phyloP scores from a whole-genome alignment of 2,888 invertebrate species.

The Plusia festucae region DNA sequence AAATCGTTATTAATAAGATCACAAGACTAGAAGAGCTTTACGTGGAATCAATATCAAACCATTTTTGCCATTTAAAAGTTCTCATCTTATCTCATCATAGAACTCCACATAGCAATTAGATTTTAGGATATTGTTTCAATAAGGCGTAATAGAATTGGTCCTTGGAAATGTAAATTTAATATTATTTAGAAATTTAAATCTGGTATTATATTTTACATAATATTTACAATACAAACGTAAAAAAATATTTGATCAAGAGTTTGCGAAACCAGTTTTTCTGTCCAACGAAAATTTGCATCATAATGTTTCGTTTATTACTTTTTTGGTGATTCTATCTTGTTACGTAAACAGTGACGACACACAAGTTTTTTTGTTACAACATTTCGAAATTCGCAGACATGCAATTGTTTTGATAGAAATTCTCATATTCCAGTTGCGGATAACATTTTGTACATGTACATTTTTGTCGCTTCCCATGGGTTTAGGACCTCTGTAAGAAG shows the following conservation, averaged over 20 bases:
- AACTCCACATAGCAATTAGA: background rate
- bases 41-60: background rate
- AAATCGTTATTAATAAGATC: background rate
- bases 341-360: slow-evolving; percentile 14
- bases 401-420: background rate
- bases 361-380: background rate
- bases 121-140: background rate
- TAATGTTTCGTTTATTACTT: slow-evolving; percentile 16
- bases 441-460: slow-evolving; percentile 2
- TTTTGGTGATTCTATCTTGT: slow-evolving; percentile 28
- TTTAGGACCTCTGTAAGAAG: background rate
- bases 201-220: background rate
- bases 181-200: background rate
- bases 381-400: background rate
- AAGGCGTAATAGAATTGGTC: background rate
- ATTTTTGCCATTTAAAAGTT: background rate
- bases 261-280: slow-evolving; percentile 17
- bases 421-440: background rate
- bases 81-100: background rate
- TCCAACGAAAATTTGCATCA: slow-evolving; percentile 33
- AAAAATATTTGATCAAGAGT: slow-evolving; percentile 9
- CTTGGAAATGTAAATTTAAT: background rate
- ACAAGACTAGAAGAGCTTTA: no score
- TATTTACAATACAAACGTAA: background rate
- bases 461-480: background rate